Percentiles rank a stretch among this genome's conserved stretches.
Conservation (phyloP, 2,888 invertebrate genomes). For the Lasius platythorax region DNA sequence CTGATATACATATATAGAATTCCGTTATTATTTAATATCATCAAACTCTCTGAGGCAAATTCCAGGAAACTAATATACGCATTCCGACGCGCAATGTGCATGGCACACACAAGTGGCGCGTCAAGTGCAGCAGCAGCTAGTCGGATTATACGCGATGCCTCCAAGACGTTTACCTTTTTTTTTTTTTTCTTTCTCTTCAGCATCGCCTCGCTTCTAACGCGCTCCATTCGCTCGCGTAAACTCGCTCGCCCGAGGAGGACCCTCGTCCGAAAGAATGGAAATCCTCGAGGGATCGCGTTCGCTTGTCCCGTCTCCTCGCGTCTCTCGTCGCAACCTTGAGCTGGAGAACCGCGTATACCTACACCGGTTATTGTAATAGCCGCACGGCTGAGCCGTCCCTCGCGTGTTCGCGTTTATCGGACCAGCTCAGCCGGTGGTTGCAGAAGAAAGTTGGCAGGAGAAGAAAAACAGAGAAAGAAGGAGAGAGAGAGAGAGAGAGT, state of each 20-base stretch:
- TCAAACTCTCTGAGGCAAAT: background rate
- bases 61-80: background rate
- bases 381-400: constrained; percentile 67
- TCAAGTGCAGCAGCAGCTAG: background rate
- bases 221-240: constrained; percentile 7
- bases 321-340: constrained; percentile 73
- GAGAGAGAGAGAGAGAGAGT: background rate
- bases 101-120: background rate
- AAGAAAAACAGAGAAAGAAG: constrained; percentile 19
- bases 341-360: constrained; percentile 63
- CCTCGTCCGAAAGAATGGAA: constrained; percentile 35
- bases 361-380: constrained; percentile 78
- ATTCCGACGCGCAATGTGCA: background rate
- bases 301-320: constrained; percentile 5
- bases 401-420: constrained; percentile 63
- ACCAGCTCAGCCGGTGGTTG: constrained; percentile 38
- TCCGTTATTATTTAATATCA: background rate
- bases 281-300: constrained; percentile 8
- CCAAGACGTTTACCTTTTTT: background rate
- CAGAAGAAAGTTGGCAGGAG: constrained; percentile 48
- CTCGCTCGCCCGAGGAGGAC: constrained; percentile 1
- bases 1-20: too few relatives aligned
- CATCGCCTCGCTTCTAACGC: background rate
- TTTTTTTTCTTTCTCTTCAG: background rate
- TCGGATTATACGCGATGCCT: background rate